Conservation (phyloP, 2,113 vertebrate genomes). For the Alethe castanea region DNA sequence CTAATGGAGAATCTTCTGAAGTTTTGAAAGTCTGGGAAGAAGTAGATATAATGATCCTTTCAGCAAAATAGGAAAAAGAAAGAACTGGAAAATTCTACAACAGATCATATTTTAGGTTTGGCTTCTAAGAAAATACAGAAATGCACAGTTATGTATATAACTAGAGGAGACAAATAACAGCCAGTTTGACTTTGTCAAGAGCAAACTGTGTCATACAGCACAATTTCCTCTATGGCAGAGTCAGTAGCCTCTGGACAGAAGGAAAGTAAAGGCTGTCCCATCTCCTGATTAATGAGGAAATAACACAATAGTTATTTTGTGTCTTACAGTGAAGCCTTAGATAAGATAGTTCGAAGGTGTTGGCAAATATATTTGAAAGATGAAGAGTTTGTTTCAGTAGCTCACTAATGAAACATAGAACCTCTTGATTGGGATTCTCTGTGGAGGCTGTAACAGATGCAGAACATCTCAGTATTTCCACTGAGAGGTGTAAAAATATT, state of each 20-base stretch:
- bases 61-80: background rate
- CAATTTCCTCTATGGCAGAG: background rate
- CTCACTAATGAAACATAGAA: background rate
- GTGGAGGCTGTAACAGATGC: background rate
- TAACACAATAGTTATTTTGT: background rate
- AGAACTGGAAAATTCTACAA: background rate
- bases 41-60: background rate
- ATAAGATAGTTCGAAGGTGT: background rate
- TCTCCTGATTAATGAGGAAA: background rate
- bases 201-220: background rate
- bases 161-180: background rate
- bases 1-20: background rate
- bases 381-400: background rate
- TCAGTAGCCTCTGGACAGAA: background rate
- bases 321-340: background rate
- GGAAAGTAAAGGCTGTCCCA: background rate
- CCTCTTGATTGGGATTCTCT: background rate
- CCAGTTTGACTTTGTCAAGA: background rate
- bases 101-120: background rate
- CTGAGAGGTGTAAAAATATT: background rate
- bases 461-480: background rate
- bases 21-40: background rate
- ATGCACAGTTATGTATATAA: background rate
- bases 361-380: background rate
- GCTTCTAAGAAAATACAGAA: background rate